Evolutionary conservation across 2,113 vertebrate species (phyloP).

Genomic region (Oenanthe oenanthe): DNA sequence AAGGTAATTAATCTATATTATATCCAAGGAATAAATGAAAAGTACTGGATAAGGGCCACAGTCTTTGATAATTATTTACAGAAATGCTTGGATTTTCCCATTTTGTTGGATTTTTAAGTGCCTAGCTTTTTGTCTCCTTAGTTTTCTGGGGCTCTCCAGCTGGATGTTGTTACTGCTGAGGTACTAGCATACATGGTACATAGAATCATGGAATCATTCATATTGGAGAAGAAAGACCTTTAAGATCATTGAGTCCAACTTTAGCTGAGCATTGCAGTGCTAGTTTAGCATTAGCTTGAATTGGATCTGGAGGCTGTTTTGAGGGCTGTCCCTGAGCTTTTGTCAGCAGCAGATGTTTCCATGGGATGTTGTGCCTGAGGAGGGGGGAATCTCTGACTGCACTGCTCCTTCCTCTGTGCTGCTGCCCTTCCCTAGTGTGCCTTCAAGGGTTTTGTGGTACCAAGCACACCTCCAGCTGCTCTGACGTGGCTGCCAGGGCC

Average conservation of each 20-base stretch:
- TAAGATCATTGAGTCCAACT: neutral
- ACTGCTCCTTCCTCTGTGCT: rapidly evolving
- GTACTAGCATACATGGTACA: neutral
- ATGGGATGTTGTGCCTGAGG: rapidly evolving
- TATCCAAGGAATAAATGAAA: neutral
- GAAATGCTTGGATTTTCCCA: neutral
- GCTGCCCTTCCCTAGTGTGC: rapidly evolving
- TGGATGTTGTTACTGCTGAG: rapidly evolving
- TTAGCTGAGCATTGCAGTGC: neutral
- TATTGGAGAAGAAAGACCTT: neutral
- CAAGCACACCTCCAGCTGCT: neutral
- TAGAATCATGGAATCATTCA: neutral
- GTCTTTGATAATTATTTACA: neutral
- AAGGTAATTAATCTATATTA: neutral
- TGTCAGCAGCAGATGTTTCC: neutral
- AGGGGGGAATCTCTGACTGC: rapidly evolving
- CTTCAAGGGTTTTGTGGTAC: neutral
- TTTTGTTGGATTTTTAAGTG: neutral
- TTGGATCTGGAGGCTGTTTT: neutral
- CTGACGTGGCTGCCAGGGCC: neutral
- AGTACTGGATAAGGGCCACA: neutral
- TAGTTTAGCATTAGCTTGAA: neutral
- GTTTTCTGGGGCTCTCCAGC: neutral
- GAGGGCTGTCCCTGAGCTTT: neutral
- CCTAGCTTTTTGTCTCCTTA: neutral